These are phyloP conservation scores for Ectobius pallidus DNA, from an alignment of 2,888 invertebrate species.

Conservation along the genomic window DNA sequence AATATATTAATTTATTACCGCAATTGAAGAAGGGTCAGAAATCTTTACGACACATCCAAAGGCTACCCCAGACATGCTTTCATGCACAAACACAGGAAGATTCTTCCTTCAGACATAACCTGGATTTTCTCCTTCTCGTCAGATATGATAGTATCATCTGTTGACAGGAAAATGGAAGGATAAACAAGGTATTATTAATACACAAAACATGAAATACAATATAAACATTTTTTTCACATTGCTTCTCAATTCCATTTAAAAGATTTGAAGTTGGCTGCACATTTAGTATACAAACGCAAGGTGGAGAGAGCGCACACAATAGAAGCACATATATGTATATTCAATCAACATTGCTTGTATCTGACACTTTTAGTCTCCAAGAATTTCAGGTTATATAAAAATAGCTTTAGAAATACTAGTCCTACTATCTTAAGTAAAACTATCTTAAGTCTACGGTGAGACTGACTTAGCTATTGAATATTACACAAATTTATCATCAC, in stretches of 20 bases:
- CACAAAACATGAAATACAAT: constrained; percentile 40
- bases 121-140: no score
- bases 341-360: constrained; percentile 16
- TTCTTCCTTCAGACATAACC: no score
- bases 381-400: constrained; percentile 14
- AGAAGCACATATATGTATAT: constrained; percentile 35
- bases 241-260: constrained; percentile 44
- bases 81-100: no score
- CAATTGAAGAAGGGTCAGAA: no score
- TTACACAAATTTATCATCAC: neutral
- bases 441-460: neutral
- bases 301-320: constrained; percentile 38
- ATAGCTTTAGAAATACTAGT: constrained; percentile 18
- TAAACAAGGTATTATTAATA: no score
- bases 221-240: constrained; percentile 45
- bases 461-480: neutral
- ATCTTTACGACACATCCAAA: no score
- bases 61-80: no score
- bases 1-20: no score
- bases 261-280: constrained; percentile 43
- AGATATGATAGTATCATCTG: no score
- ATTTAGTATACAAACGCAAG: constrained; percentile 44
- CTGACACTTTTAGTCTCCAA: constrained; percentile 18
- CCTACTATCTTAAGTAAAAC: neutral
- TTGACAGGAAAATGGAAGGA: no score